Conservation (phyloP, 2,113 vertebrate species). For the Nycticorax nycticorax region DNA sequence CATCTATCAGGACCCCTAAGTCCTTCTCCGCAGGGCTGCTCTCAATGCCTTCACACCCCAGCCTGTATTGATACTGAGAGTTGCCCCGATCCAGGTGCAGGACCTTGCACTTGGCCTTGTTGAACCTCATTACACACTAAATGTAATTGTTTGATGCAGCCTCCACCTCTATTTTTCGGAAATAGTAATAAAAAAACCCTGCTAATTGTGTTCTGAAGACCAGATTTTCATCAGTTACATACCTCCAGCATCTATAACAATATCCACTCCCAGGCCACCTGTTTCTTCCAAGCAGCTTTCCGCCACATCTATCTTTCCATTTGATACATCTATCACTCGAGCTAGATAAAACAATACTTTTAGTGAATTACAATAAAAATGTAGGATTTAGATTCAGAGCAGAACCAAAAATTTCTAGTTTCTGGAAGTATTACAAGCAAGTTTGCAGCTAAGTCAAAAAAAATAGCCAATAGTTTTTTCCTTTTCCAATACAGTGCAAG, state of each 20-base stretch:
- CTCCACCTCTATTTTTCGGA: not conserved
- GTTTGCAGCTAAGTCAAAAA: not conserved
- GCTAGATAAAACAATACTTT: constrained; percentile 69
- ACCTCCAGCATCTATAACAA: constrained; percentile 92
- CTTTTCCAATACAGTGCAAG: not conserved
- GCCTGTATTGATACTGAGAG: too few species aligned
- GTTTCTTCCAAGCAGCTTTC: constrained; percentile 92
- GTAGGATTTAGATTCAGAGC: not conserved
- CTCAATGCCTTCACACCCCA: too few species aligned
- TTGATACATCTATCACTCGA: constrained; percentile 84
- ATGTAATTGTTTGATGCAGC: not conserved
- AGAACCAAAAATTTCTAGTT: not conserved
- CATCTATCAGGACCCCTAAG: too few species aligned
- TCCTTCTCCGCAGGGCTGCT: too few species aligned
- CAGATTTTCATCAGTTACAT: not conserved
- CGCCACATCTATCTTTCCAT: constrained; percentile 79
- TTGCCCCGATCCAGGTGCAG: too few species aligned
- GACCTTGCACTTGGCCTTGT: too few species aligned
- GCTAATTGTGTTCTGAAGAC: not conserved
- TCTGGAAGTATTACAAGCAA: not conserved
- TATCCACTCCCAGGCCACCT: constrained; percentile 91
- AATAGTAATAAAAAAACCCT: not conserved
- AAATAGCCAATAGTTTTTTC: not conserved
- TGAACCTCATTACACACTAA: not conserved
- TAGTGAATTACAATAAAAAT: not conserved